Evolutionary conservation across 1,140 invertebrate genomes (phyloP), one percentile per base, ranked within the genome.

Genomic region (Chrysomallon squamiferum): DNA sequence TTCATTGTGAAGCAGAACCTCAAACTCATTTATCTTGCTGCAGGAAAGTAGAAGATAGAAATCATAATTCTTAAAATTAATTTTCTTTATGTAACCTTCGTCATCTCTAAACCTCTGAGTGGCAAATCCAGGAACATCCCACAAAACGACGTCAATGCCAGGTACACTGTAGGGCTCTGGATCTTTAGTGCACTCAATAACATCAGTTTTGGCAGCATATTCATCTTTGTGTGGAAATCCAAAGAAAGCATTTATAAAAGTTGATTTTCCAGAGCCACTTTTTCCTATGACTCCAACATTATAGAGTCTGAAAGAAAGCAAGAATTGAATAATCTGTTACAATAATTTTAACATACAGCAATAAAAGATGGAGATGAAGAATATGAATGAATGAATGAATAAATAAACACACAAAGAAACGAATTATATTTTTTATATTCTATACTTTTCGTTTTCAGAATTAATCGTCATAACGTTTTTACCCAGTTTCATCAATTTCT

Each of bases 81-180:
- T 54, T 30, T 54, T 29, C n/a, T 29, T 20, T 30, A 54, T 25
- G 15, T 54, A 54, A 3, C 25, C 50, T 1, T 3, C 22, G 18
- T 30, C 50, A 54, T 29, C 11, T 59, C 18, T 29, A 33, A 13
- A 33, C 1, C 38, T n/a, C 9, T 25, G 58, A 27, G 58, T 59
- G 35, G n/a, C 58, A 38, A 38, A 35, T 22, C 58, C 58, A 3
- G 58, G 58, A 9, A 59, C 33, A 59, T 59, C 58, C 58, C 58
- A 59, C 18, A 59, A 27, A 13, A 59, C 41, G 29, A 59, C 58
- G 13, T 59, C 25, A 3, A n/a, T 18, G 18, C 41, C 41, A 20
- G 58, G 58, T 9, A 41, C 30, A n/a, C 20, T n/a, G 38, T 59
- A 59, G 30, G 58, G 58, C 25, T n/a, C n/a, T 25, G 32, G 15